A percentile compares a stretch with the other conserved stretches of the same genome.
phyloP scores from a whole-genome alignment of 2,113 vertebrate species.

The Jaculus jaculus region DNA sequence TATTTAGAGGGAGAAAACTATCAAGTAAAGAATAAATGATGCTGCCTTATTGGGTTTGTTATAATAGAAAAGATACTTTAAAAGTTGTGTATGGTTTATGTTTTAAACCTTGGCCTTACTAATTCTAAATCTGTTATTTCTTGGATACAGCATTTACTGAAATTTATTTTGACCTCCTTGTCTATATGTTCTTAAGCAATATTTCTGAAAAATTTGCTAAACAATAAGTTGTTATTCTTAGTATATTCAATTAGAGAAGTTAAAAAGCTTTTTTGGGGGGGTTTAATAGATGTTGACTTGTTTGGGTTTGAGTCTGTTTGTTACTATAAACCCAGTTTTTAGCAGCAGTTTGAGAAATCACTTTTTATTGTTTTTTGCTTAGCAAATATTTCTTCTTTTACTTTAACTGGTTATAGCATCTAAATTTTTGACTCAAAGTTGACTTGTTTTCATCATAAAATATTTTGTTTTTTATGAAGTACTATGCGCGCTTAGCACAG shows the following conservation, averaged over 20 bases:
- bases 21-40: not conserved
- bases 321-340: slow-evolving; percentile 15
- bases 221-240: slow-evolving; percentile 31
- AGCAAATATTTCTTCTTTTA: slow-evolving; percentile 57
- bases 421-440: slow-evolving; percentile 56
- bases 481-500: slow-evolving; percentile 63
- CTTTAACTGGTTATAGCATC: slow-evolving; percentile 37
- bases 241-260: slow-evolving; percentile 37
- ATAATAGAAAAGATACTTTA: slow-evolving; percentile 42
- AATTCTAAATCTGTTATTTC: slow-evolving; percentile 34
- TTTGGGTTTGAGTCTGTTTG: not conserved
- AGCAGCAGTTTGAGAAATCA: slow-evolving; percentile 12
- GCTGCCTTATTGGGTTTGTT: slow-evolving; percentile 47
- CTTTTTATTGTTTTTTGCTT: slow-evolving; percentile 38
- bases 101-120: slow-evolving; percentile 26
- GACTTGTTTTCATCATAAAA: slow-evolving; percentile 40
- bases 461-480: slow-evolving; percentile 52
- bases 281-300: not conserved
- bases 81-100: slow-evolving; percentile 22
- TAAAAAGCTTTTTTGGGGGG: not conserved
- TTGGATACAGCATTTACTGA: slow-evolving; percentile 22
- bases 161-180: slow-evolving; percentile 37
- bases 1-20: slow-evolving; percentile 64
- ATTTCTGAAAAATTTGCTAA: slow-evolving; percentile 61
- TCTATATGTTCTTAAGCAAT: slow-evolving; percentile 11